phyloP scores from a whole-genome alignment of 2,113 vertebrate species.

The Microtus montanus region DNA sequence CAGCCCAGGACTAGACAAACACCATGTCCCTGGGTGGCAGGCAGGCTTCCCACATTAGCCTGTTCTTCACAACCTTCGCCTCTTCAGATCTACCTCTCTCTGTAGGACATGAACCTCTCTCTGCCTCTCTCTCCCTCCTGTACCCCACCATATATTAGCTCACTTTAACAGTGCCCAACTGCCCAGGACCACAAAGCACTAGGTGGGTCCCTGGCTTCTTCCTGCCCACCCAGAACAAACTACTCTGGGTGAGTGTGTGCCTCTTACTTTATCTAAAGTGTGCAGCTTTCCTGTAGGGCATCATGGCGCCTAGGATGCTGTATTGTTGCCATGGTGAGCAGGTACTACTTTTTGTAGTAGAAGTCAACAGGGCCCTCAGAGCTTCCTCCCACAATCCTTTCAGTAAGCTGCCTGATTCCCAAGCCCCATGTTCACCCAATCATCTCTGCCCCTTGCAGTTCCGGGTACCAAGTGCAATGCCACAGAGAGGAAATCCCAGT shows the following conservation, averaged over 20 bases:
- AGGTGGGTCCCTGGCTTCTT: background rate
- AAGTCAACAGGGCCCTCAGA: background rate
- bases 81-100: background rate
- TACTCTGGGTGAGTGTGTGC: background rate
- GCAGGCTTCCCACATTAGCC: too few relatives aligned
- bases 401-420: background rate
- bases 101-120: background rate
- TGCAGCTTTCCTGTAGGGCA: background rate
- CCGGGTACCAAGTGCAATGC: background rate
- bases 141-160: background rate
- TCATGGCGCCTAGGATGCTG: background rate
- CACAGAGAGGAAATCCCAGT: background rate
- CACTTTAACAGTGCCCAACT: background rate
- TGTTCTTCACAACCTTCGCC: background rate
- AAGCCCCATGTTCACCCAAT: background rate
- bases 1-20: background rate
- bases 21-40: background rate
- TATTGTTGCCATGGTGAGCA: background rate
- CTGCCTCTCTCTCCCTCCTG: background rate
- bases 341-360: background rate
- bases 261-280: background rate
- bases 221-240: background rate
- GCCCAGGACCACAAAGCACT: background rate
- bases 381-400: background rate
- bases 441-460: background rate